A percentile compares a stretch with the other conserved stretches of the same genome.
Conservation (phyloP, 2,113 vertebrate genomes). For the Pedionomus torquatus region DNA sequence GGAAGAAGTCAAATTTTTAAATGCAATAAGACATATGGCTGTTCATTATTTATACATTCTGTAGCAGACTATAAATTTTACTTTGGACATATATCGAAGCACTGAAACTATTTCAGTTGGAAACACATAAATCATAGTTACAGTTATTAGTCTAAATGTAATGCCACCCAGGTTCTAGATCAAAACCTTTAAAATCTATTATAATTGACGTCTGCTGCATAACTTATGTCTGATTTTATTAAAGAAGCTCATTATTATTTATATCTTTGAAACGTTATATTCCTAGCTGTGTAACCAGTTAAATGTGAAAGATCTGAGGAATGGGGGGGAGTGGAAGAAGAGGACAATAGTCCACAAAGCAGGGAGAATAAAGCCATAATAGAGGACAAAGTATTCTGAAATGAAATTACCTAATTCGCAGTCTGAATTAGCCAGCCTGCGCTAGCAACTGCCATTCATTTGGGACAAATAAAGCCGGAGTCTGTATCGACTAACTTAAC, state of each 20-base stretch:
- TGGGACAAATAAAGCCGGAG: conserved; percentile 17
- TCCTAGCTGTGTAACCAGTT: conserved; percentile 52
- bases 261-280: conserved; percentile 71
- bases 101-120: conserved; percentile 77
- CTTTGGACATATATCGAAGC: conserved; percentile 81
- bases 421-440: not conserved
- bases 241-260: conserved; percentile 81
- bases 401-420: not conserved
- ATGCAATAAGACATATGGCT: conserved; percentile 82
- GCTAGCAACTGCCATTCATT: not conserved
- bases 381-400: conserved; percentile 35
- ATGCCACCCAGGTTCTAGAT: conserved; percentile 80
- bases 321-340: not conserved
- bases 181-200: conserved; percentile 83
- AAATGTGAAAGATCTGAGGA: conserved; percentile 54
- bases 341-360: not conserved
- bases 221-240: conserved; percentile 80
- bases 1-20: conserved; percentile 80
- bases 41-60: conserved; percentile 87
- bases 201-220: conserved; percentile 78
- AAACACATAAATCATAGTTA: conserved; percentile 84
- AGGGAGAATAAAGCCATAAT: not conserved
- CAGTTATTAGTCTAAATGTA: conserved; percentile 84
- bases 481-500: not conserved
- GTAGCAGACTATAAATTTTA: conserved; percentile 84